These are phyloP conservation scores for Philypnodon macrostomus DNA, from an alignment of 2,797 vertebrate species.

Conservation along the genomic window DNA sequence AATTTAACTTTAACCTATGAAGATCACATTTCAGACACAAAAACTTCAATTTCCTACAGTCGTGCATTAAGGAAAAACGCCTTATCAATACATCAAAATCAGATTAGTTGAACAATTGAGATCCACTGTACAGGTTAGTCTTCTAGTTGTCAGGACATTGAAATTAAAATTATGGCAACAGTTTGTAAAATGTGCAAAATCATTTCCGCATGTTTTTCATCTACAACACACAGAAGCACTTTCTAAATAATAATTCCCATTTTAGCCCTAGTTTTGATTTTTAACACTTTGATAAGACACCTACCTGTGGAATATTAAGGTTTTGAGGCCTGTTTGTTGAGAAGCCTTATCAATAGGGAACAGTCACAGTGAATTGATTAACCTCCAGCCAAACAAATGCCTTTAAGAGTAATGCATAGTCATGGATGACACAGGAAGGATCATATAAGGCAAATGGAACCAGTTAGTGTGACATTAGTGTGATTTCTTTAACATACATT, in stretches of 20 bases:
- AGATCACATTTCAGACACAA: too few species aligned
- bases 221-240: not conserved
- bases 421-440: constrained; percentile 34
- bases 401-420: constrained; percentile 70
- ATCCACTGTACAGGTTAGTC: too few species aligned
- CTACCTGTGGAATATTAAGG: not conserved
- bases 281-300: not conserved
- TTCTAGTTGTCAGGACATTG: too few species aligned
- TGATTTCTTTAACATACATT: not conserved
- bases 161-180: constrained; percentile 28
- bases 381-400: constrained; percentile 42
- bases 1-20: not conserved
- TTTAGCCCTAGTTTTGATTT: not conserved
- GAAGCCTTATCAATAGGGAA: constrained; percentile 22
- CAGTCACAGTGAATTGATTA: constrained; percentile 70
- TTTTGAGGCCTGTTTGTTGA: constrained; percentile 2
- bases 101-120: constrained; percentile 1
- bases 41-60: not conserved
- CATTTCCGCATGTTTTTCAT: constrained; percentile 8
- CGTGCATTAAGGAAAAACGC: constrained; percentile 11
- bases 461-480: not conserved
- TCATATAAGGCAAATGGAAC: constrained; percentile 40
- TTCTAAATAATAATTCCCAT: not conserved
- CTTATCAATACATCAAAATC: constrained; percentile 6
- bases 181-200: constrained; percentile 46